Conservation (phyloP, 2,113 vertebrate genomes). For the Pogonocichla stellata region DNA sequence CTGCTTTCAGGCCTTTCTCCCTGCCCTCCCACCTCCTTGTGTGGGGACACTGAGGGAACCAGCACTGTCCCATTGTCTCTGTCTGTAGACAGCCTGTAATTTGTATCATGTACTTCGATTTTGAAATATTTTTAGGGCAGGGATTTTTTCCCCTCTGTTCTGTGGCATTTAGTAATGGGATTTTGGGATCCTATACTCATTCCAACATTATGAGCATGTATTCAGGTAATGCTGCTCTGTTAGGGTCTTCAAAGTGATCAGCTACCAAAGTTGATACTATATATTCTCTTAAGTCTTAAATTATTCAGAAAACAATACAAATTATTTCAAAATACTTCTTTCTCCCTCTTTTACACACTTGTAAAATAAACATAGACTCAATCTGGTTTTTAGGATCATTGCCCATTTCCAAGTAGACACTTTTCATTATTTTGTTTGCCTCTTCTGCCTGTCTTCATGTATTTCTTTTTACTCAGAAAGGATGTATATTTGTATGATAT, state of each 20-base stretch:
- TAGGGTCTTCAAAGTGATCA: neutral
- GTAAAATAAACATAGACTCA: neutral
- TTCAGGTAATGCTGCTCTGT: neutral
- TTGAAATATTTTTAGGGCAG: neutral
- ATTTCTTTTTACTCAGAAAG: neutral
- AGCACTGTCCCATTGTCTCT: accelerated
- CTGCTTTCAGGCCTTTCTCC: neutral
- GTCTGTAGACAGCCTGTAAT: neutral
- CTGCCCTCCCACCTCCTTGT: neutral
- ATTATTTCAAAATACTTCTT: neutral
- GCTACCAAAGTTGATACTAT: neutral
- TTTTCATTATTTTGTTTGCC: neutral
- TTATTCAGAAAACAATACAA: neutral
- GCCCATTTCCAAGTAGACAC: neutral
- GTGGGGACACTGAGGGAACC: neutral
- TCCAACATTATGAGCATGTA: neutral
- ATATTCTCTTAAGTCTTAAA: neutral
- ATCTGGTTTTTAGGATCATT: neutral
- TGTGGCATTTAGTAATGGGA: neutral
- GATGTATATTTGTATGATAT: neutral
- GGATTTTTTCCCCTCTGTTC: neutral
- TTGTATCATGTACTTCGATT: neutral
- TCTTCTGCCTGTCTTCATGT: neutral
- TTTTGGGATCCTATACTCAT: neutral
- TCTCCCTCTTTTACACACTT: neutral